Conservation (phyloP, 2,113 vertebrate genomes). For the Mixornis gularis region DNA sequence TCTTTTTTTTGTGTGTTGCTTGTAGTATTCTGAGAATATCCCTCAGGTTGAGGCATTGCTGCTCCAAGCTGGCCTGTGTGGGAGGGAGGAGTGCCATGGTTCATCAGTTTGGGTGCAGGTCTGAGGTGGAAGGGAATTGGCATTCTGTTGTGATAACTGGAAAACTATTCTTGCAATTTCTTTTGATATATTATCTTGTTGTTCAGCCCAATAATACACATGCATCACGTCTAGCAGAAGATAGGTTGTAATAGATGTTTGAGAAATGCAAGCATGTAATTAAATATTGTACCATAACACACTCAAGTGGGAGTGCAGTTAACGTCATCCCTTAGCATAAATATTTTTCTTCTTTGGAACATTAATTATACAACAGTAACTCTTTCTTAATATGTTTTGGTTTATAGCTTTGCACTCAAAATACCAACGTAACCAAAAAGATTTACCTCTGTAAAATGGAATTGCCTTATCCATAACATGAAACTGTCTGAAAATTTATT, state of each 20-base stretch:
- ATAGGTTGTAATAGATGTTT: not conserved
- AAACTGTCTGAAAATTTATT: not conserved
- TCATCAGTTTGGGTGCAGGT: not conserved
- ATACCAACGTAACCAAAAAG: not conserved
- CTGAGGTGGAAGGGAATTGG: not conserved
- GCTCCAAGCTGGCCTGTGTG: not conserved
- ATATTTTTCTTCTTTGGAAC: slow-evolving; percentile 33
- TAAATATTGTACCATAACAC: not conserved
- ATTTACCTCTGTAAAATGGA: not conserved
- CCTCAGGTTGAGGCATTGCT: not conserved
- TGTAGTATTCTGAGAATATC: not conserved
- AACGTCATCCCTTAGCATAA: not conserved
- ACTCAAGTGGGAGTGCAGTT: slow-evolving; percentile 1
- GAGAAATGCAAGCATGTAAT: slow-evolving; percentile 4
- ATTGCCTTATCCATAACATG: not conserved
- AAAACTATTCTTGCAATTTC: not conserved
- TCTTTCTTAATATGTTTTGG: not conserved
- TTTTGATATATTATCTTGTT: not conserved
- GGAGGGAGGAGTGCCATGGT: not conserved
- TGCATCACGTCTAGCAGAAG: not conserved
- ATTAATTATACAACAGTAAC: not conserved
- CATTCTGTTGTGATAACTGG: not conserved
- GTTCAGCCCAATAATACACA: not conserved
- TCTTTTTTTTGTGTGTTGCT: not conserved
- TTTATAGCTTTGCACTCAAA: not conserved